Evolutionary conservation across 2,113 vertebrate species (phyloP), one percentile per base, ranked within the genome.

Genomic region (Andinoacara biseriatus): DNA sequence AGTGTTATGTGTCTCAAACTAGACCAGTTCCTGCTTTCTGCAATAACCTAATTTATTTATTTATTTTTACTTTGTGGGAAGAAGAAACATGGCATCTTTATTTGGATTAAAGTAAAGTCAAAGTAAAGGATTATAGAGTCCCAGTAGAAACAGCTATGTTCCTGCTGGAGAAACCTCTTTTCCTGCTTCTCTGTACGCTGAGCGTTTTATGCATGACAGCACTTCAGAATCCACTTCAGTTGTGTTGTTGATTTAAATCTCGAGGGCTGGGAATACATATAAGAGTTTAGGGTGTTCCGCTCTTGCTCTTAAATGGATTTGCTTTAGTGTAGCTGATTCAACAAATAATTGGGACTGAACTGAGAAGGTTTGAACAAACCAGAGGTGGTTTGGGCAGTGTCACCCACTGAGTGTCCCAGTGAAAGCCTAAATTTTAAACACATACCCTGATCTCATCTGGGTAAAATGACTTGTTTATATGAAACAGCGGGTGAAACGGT

Each of bases 181-280:
- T 18, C 65, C 65, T 72, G 1, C 24, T 26, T 52, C 43, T 72
- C 67, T 72, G 65, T 31, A 72, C 10, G 0, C 2, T 2, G 26
- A 72, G 43, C 26, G 7, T 72, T 33, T 72, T 72, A 72, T 72
- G 67, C 67, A 72, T 14, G 67, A 72, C 67, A 72, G 67, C 46
- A 54, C 46, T 72, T 72, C 46, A 54, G 46, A 72, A 3, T 29
- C 0, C 26, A 33, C 52, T 72, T 72, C 46, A 54, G 54, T 72
- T 72, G 26, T 72, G 67, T 33, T 54, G 67, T 72, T 26, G 52
- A 33, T 72, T 72, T 54, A 72, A 54, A n/a, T 33, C 24, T 54
- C 5, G 2, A 31, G 26, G 65, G 65, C 29, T 72, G 40, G 65
- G 26, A 52, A 31, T 72, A 49, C 65, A 69, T 49, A 29, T 74